A percentile compares a stretch with the other conserved stretches of the same genome.
Conservation (phyloP, 2,888 invertebrate genomes). For the Platycheirus albimanus region DNA sequence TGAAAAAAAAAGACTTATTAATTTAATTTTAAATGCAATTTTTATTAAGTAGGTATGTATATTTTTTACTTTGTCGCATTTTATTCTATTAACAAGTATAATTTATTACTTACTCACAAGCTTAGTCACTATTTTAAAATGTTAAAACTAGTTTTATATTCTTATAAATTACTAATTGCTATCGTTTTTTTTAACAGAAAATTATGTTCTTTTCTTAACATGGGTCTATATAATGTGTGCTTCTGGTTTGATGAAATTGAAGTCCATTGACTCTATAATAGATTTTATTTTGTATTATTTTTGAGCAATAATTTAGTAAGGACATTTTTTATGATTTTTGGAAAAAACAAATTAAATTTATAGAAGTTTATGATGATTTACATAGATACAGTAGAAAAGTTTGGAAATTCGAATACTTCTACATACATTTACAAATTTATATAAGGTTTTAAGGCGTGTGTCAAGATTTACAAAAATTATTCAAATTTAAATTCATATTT, state of each 20-base stretch:
- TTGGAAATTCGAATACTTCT: constrained; percentile 60
- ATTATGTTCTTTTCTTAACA: background rate
- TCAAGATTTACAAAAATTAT: constrained; percentile 71
- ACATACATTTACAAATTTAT: constrained; percentile 65
- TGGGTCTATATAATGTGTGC: background rate
- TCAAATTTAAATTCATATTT: constrained; percentile 47
- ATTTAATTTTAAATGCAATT: constrained; percentile 50
- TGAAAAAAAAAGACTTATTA: background rate
- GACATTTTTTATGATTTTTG: too few relatives aligned
- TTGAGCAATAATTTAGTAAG: constrained; percentile 50
- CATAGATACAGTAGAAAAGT: constrained; percentile 71
- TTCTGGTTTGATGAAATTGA: constrained; percentile 14
- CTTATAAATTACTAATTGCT: constrained; percentile 68
- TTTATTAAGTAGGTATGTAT: constrained; percentile 60
- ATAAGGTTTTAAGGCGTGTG: constrained; percentile 66
- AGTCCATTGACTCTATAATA: background rate
- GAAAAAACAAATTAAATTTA: too few relatives aligned
- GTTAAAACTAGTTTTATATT: constrained; percentile 15
- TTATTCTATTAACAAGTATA: constrained; percentile 60
- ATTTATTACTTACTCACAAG: constrained; percentile 65
- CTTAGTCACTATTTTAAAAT: constrained; percentile 64
- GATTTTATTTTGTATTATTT: background rate
- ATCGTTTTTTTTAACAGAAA: constrained; percentile 38
- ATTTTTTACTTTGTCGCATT: constrained; percentile 49
- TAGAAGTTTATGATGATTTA: constrained; percentile 37